Evolutionary conservation across 1,140 invertebrate genomes (phyloP), one percentile per base, ranked within the genome.

Genomic region (Belonocnema kinseyi): DNA sequence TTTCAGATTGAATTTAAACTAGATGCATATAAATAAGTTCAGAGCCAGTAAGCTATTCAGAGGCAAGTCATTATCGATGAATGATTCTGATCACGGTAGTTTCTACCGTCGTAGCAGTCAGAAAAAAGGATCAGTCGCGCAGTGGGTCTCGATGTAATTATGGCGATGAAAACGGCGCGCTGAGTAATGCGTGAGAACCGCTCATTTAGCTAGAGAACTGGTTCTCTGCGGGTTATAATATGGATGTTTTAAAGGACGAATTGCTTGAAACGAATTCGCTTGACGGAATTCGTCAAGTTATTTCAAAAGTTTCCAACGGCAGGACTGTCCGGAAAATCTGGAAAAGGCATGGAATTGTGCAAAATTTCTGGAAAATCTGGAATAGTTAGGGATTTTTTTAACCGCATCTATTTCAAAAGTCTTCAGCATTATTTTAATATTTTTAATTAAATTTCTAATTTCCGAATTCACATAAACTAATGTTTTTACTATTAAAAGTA

Each of bases 131-230:
- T 8, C 10, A 46, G 8, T 46, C 40, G 40, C 40, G 40, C 40
- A 46, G 6, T 46, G 40, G 40, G 40, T 46, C 40, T 46, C 40
- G 40, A 46, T 11, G 40, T 46, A 46, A 46, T 46, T 46, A 46
- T 46, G 10, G 40, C 40, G 40, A 46, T 46, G 40, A 46, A 46
- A 46, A 46, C 40, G 61, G 61, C 21, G 61, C 61, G 61, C 26
- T 66, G 14, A 33, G 73, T 79, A 78, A 82, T 66, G 82, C 85
- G 82, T 85, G 86, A 88, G 87, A 88, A 88, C 85, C 86, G 82
- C 77, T 83, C 84, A 85, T 88, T 89, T 87, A 88, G 86, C 86
- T 83, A 86, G 86, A 86, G 83, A 89, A 89, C 88, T 88, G 86
- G 88, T 89, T 89, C 86, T 85, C 54, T 19, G 12, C 50, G 46